Conservation (phyloP, 2,888 invertebrate species). For the Orchestes rusci region DNA sequence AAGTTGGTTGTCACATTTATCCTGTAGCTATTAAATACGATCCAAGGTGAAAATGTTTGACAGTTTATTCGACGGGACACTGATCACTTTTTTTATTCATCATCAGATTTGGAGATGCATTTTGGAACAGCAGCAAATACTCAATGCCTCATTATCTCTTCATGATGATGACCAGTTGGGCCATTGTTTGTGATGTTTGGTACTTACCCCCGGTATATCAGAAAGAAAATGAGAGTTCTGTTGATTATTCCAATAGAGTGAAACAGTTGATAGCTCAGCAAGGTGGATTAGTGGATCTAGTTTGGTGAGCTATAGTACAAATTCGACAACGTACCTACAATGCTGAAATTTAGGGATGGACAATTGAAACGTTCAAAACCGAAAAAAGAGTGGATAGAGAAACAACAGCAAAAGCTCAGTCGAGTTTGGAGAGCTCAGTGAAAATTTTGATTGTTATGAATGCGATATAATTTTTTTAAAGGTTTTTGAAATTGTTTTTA, state of each 20-base stretch:
- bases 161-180: slow-evolving; percentile 99
- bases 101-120: slow-evolving; percentile 88
- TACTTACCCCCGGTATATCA: slow-evolving; percentile 92
- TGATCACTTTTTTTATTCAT: background rate
- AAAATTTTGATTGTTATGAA: too few species aligned
- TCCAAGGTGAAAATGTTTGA: slow-evolving; percentile 53
- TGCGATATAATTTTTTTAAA: too few species aligned
- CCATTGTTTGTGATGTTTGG: slow-evolving; percentile 98
- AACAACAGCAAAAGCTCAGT: slow-evolving; percentile 91
- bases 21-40: slow-evolving; percentile 99
- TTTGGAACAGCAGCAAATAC: slow-evolving; percentile 94
- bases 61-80: too few species aligned
- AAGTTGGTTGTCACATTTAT: slow-evolving; percentile 93
- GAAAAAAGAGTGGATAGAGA: slow-evolving; percentile 90
- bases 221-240: slow-evolving; percentile 71
- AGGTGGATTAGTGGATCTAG: slow-evolving; percentile 94
- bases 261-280: slow-evolving; percentile 90
- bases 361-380: slow-evolving; percentile 91
- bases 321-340: too few species aligned
- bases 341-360: slow-evolving; percentile 84
- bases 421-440: slow-evolving; percentile 48
- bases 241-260: slow-evolving; percentile 94
- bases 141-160: slow-evolving; percentile 88
- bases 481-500: too few species aligned
- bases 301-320: slow-evolving; percentile 60